These are phyloP conservation scores for Augochlorella aurata DNA, from an alignment of 2,888 invertebrate genomes.

Conservation along the genomic window DNA sequence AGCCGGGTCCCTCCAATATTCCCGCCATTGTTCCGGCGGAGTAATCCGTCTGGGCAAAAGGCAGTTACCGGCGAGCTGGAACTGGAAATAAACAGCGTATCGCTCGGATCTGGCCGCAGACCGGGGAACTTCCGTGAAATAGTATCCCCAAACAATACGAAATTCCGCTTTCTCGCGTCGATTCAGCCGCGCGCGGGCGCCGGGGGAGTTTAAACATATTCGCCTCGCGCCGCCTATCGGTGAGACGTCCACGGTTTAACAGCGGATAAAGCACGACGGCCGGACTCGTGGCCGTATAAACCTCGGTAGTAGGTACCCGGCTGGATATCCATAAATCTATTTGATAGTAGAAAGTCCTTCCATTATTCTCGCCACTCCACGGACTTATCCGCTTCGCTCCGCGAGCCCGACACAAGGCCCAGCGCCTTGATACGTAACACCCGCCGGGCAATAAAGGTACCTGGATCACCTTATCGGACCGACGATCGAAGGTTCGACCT, in stretches of 20 bases:
- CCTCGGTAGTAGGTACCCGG: slow-evolving; percentile 69
- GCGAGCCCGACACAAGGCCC: slow-evolving; percentile 62
- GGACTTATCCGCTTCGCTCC: slow-evolving; percentile 70
- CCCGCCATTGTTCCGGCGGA: slow-evolving; percentile 53
- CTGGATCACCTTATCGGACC: slow-evolving; percentile 56
- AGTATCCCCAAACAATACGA: slow-evolving; percentile 59
- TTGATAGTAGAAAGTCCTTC: slow-evolving; percentile 80
- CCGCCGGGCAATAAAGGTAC: slow-evolving; percentile 68
- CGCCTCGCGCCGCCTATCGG: slow-evolving; percentile 60
- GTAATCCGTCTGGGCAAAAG: slow-evolving; percentile 48
- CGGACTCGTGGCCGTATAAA: slow-evolving; percentile 63
- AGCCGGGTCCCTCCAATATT: slow-evolving; percentile 41
- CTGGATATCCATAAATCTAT: slow-evolving; percentile 80
- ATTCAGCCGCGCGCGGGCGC: slow-evolving; percentile 32
- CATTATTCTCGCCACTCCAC: slow-evolving; percentile 75
- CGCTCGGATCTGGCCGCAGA: slow-evolving; percentile 42
- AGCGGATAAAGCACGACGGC: slow-evolving; percentile 66
- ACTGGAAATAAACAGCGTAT: slow-evolving; percentile 45
- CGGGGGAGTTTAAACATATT: slow-evolving; percentile 61
- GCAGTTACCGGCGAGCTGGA: slow-evolving; percentile 11
- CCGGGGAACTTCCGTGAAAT: slow-evolving; percentile 52
- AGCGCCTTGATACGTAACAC: slow-evolving; percentile 66
- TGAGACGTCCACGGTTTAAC: slow-evolving; percentile 65
- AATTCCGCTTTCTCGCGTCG: slow-evolving; percentile 60
- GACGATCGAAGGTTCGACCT: slow-evolving; percentile 49